Conservation (phyloP, 2,888 invertebrate species). For the Phengaris alcon region DNA sequence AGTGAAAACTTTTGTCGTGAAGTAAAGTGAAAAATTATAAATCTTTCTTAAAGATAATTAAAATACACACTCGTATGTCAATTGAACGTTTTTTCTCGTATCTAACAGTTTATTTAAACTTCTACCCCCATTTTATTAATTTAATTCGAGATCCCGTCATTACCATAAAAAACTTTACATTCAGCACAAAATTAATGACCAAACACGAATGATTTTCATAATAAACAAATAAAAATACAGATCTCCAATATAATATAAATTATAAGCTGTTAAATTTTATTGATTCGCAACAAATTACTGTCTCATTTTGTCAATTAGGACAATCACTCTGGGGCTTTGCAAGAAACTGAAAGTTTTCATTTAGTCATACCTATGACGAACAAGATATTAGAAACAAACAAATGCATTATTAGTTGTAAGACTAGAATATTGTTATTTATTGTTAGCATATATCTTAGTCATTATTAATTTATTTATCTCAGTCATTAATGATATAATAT, state of each 20-base stretch:
- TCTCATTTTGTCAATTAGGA: neutral
- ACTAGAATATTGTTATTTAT: neutral
- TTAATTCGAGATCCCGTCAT: too few species aligned
- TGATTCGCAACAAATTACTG: too few species aligned
- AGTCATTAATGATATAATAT: too few species aligned
- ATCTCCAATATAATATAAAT: neutral
- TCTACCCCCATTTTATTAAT: neutral
- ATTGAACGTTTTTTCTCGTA: too few species aligned
- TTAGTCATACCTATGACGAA: neutral
- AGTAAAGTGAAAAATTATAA: neutral
- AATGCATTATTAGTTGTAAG: neutral
- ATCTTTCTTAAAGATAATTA: neutral
- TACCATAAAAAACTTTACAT: too few species aligned
- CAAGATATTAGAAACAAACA: conserved; percentile 4
- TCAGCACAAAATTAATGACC: too few species aligned
- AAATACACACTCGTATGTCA: too few species aligned
- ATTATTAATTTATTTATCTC: neutral
- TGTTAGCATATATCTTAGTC: conserved; percentile 11
- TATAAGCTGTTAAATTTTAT: too few species aligned
- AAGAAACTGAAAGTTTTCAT: neutral
- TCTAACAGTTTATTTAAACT: too few species aligned
- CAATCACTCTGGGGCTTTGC: neutral
- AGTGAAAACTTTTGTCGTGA: neutral
- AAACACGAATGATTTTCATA: too few species aligned
- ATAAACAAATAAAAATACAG: too few species aligned